Conservation (phyloP, 1,140 invertebrate species). For the Bombus soroeensis region DNA sequence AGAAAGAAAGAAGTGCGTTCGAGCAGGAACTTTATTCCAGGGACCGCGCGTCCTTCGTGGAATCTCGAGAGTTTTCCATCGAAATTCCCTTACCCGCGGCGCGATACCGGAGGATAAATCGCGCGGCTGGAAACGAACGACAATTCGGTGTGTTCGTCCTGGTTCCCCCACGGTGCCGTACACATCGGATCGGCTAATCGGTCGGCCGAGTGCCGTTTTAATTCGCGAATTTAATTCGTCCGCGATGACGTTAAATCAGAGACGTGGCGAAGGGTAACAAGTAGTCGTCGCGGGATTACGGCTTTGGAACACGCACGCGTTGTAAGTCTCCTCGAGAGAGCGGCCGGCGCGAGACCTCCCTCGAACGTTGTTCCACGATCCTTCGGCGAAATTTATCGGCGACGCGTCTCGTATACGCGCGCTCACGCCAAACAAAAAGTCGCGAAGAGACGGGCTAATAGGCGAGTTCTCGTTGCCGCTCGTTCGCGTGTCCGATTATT, state of each 20-base stretch:
- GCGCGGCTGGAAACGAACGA: background rate
- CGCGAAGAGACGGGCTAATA: background rate
- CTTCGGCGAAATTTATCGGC: slow-evolving; percentile 47
- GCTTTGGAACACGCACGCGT: slow-evolving; percentile 79
- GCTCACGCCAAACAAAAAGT: background rate
- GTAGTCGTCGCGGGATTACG: slow-evolving; percentile 78
- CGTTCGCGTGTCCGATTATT: slow-evolving; percentile 5
- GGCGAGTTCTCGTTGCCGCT: background rate
- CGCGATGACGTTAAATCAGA: slow-evolving; percentile 79
- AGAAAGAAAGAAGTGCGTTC: background rate
- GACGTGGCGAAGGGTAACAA: slow-evolving; percentile 79
- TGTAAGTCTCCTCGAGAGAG: slow-evolving; percentile 67
- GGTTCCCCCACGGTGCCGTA: background rate
- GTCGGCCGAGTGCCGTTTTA: slow-evolving; percentile 45
- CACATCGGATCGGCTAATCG: slow-evolving; percentile 49
- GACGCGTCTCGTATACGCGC: background rate
- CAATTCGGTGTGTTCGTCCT: background rate
- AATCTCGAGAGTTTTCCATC: slow-evolving; percentile 25
- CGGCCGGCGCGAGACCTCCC: slow-evolving; percentile 46
- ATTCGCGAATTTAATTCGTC: slow-evolving; percentile 74
- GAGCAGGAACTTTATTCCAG: too few species aligned
- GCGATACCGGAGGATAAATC: slow-evolving; percentile 14
- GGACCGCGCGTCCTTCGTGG: slow-evolving; percentile 3
- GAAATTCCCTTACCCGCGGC: background rate
- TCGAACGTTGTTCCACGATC: slow-evolving; percentile 71